Evolutionary conservation across 37 sponge, comb jelly and placozoan genomes (phyloP), one percentile per base, ranked within the genome.

Genomic region (Corticium candelabrum): DNA sequence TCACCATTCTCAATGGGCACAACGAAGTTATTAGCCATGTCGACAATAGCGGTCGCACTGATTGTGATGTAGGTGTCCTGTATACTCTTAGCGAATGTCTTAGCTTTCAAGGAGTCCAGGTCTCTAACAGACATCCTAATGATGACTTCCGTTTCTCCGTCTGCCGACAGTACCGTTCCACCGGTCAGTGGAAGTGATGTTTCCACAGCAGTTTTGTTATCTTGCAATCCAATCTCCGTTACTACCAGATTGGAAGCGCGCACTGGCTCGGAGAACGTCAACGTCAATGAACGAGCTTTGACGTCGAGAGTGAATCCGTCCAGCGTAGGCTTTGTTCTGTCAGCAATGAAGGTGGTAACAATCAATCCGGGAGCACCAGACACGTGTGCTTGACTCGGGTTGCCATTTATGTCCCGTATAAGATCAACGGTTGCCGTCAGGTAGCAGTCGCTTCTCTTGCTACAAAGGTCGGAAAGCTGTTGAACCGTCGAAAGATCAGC

Each of bases 371-470:
- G 81, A 11, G 35, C 15, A 74, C 37, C 37, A 34, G 81, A 56
- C 7, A 35, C 74, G 21, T 21, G 71, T 35, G 72, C 73, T 15
- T 80, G n/a, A 37, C 15, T 34, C 30, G 82, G 84, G 43, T 86
- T 90, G 34, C 86, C 91, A 39, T 82, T 75, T 75, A 85, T 78
- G 77, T 94, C 95, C 38, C 67, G 40, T 33, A 94, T 70, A 29
- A 85, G 80, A n/a, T 76, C 89, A 29, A 29, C 71, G 67, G 34
- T 38, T 0, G 88, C 74, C 1, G 81, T 38, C 5, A 90, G 74
- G 76, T 94, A 94, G 74, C 95, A 94, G 74, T 94, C 90, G 78
- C 95, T 89, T 73, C 95, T 73, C 85, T 88, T 87, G 1, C 83
- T 87, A 76, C 95, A 94, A 33, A 94, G 86, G 27, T 90, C 62